phyloP scores from a whole-genome alignment of 2,888 invertebrate species.

The Eudasyphora cyanicolor region DNA sequence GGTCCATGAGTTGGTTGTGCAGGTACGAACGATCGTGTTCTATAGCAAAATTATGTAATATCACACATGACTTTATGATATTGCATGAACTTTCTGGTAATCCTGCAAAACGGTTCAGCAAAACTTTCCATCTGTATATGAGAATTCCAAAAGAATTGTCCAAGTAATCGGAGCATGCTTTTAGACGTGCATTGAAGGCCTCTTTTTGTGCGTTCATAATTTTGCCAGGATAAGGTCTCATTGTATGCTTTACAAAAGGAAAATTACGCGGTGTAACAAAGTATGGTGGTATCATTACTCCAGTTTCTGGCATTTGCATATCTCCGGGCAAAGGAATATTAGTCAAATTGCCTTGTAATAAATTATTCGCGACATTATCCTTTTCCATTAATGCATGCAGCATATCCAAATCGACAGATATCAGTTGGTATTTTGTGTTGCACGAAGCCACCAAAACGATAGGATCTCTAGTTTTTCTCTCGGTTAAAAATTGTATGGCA shows the following conservation, averaged over 20 bases:
- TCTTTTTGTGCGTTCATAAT: constrained; percentile 50
- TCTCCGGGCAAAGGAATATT: constrained; percentile 38
- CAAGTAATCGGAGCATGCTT: constrained; percentile 22
- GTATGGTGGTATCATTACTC: constrained; percentile 47
- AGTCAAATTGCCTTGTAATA: constrained; percentile 38
- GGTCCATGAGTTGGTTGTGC: constrained; percentile 50
- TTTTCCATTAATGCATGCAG: constrained; percentile 34
- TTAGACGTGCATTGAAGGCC: constrained; percentile 49
- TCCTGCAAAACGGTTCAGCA: constrained; percentile 34
- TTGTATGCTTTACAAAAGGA: constrained; percentile 52
- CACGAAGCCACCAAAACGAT: constrained; percentile 48
- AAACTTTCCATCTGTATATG: constrained; percentile 59
- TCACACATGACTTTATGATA: constrained; percentile 57
- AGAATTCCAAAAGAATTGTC: constrained; percentile 55
- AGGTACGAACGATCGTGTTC: constrained; percentile 54
- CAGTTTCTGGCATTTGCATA: constrained; percentile 54
- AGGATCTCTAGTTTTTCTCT: constrained; percentile 48
- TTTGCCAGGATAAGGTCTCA: constrained; percentile 56
- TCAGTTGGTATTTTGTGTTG: constrained; percentile 52
- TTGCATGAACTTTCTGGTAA: background rate
- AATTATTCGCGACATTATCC: constrained; percentile 40
- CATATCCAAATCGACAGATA: constrained; percentile 39
- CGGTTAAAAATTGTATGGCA: constrained; percentile 50
- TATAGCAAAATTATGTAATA: constrained; percentile 60
- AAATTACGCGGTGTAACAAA: constrained; percentile 50